Conservation (phyloP, 2,797 vertebrate species). For the Dermochelys coriacea region DNA sequence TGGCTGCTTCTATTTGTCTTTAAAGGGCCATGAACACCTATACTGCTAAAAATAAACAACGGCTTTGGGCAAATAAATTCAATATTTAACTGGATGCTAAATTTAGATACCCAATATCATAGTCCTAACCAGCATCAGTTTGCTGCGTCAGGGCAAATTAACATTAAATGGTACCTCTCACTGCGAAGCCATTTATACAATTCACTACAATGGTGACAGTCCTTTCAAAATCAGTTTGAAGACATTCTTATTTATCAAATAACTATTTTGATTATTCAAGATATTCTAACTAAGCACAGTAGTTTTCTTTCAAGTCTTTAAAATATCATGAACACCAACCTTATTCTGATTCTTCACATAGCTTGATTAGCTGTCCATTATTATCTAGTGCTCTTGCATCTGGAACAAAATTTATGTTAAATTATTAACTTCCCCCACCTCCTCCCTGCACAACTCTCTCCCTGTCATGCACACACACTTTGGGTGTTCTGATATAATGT, state of each 20-base stretch:
- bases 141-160: background rate
- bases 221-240: rapidly evolving
- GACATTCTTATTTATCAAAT: background rate
- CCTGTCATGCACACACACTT: background rate
- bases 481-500: background rate
- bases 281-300: background rate
- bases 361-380: background rate
- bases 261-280: background rate
- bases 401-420: background rate
- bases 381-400: background rate
- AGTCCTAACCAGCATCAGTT: background rate
- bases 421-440: background rate
- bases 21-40: rapidly evolving
- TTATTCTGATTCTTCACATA: background rate
- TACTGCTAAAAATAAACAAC: background rate
- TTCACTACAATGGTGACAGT: rapidly evolving
- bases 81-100: background rate
- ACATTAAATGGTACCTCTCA: background rate
- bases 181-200: background rate
- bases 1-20: background rate
- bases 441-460: background rate
- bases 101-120: background rate
- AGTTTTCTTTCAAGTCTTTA: background rate
- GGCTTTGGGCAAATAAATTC: background rate
- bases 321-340: background rate